A percentile compares a stretch with the other conserved stretches of the same genome.
Evolutionary conservation across 2,113 vertebrate genomes (phyloP).

Genomic region (Orthochromis indermauri): DNA sequence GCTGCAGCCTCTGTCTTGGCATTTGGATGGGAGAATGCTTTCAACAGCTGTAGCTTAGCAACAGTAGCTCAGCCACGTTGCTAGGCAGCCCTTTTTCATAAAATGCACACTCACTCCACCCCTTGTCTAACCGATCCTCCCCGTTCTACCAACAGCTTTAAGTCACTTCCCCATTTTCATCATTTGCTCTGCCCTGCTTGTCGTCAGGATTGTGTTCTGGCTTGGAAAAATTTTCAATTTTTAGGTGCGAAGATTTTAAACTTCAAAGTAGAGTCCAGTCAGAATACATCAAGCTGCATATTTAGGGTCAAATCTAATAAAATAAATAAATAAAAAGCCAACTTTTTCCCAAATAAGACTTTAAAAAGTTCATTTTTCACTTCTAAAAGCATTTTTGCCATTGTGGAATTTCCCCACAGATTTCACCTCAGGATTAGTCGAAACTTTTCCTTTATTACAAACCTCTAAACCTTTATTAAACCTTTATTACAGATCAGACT

Average conservation of each 20-base stretch:
- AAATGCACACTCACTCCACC: constrained; percentile 70
- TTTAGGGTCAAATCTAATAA: not conserved
- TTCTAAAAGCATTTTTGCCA: not conserved
- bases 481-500: not conserved
- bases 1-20: constrained; percentile 76
- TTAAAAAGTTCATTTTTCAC: not conserved
- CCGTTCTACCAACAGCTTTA: not conserved
- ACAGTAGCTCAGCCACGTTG: constrained; percentile 79
- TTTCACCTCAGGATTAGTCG: not conserved
- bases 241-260: not conserved
- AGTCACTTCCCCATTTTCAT: constrained; percentile 22
- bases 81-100: constrained; percentile 77
- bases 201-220: not conserved
- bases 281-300: not conserved
- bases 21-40: constrained; percentile 78
- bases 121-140: constrained; percentile 25
- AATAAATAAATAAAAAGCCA: not conserved
- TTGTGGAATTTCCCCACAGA: not conserved
- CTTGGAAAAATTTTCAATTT: not conserved
- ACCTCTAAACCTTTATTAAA: not conserved
- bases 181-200: not conserved
- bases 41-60: constrained; percentile 90
- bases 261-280: not conserved
- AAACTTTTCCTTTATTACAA: not conserved
- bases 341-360: not conserved